phyloP scores from a whole-genome alignment of 2,797 vertebrate species.

The Phoeniculus purpureus region DNA sequence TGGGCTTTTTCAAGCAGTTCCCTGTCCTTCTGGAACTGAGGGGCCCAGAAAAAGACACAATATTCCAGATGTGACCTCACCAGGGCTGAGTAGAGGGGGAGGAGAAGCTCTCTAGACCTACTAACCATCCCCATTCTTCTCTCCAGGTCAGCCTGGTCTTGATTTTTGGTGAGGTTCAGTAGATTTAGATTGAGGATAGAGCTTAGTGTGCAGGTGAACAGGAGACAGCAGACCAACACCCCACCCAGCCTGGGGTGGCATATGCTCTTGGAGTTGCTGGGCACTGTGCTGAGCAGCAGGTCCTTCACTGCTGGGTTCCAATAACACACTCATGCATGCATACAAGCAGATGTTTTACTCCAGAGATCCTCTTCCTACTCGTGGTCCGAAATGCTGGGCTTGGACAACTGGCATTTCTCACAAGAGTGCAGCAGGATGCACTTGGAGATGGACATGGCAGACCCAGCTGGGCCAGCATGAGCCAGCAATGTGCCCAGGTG shows the following conservation, averaged over 20 bases:
- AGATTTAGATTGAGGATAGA: not conserved
- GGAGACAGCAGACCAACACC: not conserved
- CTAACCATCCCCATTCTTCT: not conserved
- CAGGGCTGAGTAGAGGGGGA: no score
- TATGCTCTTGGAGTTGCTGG: not conserved
- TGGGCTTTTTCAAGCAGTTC: no score
- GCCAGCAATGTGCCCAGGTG: no score
- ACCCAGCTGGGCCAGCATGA: not conserved
- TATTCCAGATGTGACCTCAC: no score
- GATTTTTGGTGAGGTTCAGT: not conserved
- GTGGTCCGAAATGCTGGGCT: not conserved
- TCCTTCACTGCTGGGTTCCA: accelerated
- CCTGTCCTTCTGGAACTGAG: no score
- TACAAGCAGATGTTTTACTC: accelerated
- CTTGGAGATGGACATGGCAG: not conserved
- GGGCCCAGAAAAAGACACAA: no score
- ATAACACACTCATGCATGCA: accelerated
- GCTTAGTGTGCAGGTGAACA: not conserved
- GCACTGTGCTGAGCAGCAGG: not conserved
- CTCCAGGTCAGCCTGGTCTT: not conserved
- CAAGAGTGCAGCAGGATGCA: not conserved
- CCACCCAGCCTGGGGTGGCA: not conserved
- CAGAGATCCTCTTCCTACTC: accelerated
- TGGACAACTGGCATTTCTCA: not conserved
- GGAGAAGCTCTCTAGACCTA: no score